Evolutionary conservation across 2,888 invertebrate genomes (phyloP).

Genomic region (Exocentrus adspersus): DNA sequence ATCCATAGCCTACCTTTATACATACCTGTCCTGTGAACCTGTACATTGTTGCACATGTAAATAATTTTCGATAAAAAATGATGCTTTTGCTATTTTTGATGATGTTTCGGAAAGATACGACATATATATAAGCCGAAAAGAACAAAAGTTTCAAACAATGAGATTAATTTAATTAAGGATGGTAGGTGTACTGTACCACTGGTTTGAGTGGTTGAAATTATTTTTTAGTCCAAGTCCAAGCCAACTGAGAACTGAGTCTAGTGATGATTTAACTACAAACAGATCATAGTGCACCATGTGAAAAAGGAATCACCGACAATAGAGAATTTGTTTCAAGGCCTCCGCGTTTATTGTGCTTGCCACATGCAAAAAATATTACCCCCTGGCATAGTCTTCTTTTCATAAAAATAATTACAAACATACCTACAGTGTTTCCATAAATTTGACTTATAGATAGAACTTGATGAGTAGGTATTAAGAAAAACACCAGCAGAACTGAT

Average conservation of each 20-base stretch:
- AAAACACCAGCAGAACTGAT: too few species aligned
- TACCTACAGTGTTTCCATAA: too few species aligned
- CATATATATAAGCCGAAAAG: neutral
- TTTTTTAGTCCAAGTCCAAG: slow-evolving; percentile 7
- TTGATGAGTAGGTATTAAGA: too few species aligned
- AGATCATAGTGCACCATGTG: slow-evolving; percentile 22
- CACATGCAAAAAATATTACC: neutral
- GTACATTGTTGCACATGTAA: slow-evolving; percentile 27
- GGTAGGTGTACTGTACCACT: neutral
- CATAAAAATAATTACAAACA: neutral
- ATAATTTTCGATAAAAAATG: slow-evolving; percentile 6
- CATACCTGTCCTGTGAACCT: too few species aligned
- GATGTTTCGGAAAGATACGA: neutral
- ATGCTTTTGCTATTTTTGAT: neutral
- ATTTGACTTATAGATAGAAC: too few species aligned
- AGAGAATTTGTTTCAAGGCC: slow-evolving; percentile 19
- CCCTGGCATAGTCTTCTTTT: neutral
- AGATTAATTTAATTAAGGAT: slow-evolving; percentile 41
- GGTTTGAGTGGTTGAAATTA: slow-evolving; percentile 20
- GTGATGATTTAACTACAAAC: neutral
- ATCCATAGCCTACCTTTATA: slow-evolving; percentile 38
- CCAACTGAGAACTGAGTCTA: slow-evolving; percentile 19
- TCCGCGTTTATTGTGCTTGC: slow-evolving; percentile 18
- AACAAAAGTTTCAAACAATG: neutral
- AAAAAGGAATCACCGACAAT: slow-evolving; percentile 4